Percentiles rank a stretch among this genome's conserved stretches.
These are phyloP conservation scores for Raja brachyura DNA, from an alignment of 2,113 vertebrate species.

Conservation along the genomic window DNA sequence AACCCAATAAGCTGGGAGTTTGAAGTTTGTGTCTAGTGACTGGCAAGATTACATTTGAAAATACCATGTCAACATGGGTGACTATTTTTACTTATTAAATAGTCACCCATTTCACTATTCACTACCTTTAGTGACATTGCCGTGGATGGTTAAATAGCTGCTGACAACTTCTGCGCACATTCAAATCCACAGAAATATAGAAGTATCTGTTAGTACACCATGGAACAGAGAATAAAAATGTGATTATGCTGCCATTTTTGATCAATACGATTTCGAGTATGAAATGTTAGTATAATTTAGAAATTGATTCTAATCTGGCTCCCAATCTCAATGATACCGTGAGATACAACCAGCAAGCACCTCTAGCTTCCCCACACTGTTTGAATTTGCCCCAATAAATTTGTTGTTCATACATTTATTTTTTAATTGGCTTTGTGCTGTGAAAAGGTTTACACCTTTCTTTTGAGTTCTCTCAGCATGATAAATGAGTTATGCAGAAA, in stretches of 20 bases:
- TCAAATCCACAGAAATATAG: neutral
- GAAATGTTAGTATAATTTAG: neutral
- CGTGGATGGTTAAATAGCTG: neutral
- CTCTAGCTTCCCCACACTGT: neutral
- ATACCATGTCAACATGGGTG: neutral
- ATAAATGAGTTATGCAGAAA: no score
- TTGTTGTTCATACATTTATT: neutral
- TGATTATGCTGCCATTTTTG: neutral
- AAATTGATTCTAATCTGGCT: neutral
- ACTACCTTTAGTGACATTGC: neutral
- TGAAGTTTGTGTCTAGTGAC: neutral
- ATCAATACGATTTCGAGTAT: neutral
- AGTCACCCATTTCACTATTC: no score
- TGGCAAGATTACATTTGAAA: neutral
- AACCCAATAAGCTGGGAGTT: neutral
- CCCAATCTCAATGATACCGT: neutral
- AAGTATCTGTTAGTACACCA: neutral
- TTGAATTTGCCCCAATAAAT: neutral
- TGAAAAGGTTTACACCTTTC: neutral
- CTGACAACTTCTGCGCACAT: neutral
- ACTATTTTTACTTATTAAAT: neutral
- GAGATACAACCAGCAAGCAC: neutral
- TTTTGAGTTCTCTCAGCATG: neutral
- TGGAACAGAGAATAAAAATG: neutral
- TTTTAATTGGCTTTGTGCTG: neutral